Evolutionary conservation across 2,113 vertebrate species (phyloP).

Genomic region (Holacanthus passer): DNA sequence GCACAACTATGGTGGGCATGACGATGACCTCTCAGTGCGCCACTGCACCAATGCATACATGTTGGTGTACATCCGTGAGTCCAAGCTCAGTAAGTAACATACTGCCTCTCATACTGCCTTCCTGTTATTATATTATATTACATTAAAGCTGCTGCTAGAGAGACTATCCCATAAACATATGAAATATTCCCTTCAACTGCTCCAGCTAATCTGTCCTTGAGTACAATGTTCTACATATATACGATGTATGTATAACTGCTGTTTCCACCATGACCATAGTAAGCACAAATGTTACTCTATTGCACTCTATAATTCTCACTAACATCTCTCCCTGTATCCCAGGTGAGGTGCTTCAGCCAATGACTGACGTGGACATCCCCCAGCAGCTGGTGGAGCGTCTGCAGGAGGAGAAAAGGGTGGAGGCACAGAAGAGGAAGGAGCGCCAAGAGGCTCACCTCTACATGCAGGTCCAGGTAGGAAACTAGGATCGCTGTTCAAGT

Average conservation of each 20-base stretch:
- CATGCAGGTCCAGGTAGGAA: slow-evolving; percentile 98
- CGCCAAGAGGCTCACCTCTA: slow-evolving; percentile 98
- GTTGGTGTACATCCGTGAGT: slow-evolving; percentile 98
- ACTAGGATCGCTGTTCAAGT: background rate
- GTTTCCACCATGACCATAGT: background rate
- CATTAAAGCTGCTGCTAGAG: background rate
- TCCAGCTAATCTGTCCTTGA: background rate
- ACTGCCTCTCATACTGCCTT: too few relatives aligned
- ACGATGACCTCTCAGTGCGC: slow-evolving; percentile 96
- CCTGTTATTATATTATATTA: background rate
- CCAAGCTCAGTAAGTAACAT: slow-evolving; percentile 92
- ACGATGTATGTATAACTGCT: background rate
- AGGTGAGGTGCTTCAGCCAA: slow-evolving; percentile 96
- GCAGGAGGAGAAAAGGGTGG: slow-evolving; percentile 98
- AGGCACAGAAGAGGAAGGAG: slow-evolving; percentile 99
- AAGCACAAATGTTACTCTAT: background rate
- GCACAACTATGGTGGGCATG: slow-evolving; percentile 98
- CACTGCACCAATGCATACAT: slow-evolving; percentile 99
- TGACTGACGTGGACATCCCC: slow-evolving; percentile 97
- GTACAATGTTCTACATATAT: background rate
- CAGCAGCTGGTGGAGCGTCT: slow-evolving; percentile 97
- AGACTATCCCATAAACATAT: background rate
- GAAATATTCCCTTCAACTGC: background rate
- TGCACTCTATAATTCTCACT: background rate
- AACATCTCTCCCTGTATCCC: background rate